These are phyloP conservation scores for Pachyramphus minor DNA, from an alignment of 2,113 vertebrate species.

Conservation along the genomic window DNA sequence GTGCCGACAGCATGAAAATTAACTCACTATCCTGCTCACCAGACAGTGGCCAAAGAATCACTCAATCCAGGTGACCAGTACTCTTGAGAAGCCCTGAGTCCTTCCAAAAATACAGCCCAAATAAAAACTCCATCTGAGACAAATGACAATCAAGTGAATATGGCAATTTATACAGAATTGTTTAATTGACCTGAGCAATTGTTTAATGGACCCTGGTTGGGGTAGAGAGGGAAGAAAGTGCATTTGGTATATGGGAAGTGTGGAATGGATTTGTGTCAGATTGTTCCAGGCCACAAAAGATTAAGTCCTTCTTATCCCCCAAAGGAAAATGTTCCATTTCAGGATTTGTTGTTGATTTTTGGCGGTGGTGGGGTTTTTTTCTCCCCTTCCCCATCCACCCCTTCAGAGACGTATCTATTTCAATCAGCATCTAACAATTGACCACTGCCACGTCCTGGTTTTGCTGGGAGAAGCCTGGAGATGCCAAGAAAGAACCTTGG, in stretches of 20 bases:
- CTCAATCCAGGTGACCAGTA: not conserved
- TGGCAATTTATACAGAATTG: not conserved
- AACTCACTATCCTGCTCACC: slow-evolving; percentile 44
- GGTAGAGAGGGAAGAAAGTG: not conserved
- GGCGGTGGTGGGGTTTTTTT: no score
- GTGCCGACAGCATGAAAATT: slow-evolving; percentile 48
- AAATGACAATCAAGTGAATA: not conserved
- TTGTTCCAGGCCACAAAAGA: not conserved
- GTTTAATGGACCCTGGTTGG: not conserved
- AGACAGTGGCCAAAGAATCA: slow-evolving; percentile 11
- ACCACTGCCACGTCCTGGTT: not conserved
- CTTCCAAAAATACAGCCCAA: slow-evolving; percentile 12
- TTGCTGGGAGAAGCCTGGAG: not conserved
- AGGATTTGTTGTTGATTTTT: no score
- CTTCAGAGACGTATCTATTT: not conserved
- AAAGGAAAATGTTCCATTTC: not conserved
- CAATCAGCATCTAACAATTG: not conserved
- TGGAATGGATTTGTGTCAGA: not conserved
- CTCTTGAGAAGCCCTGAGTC: not conserved
- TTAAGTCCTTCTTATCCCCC: not conserved
- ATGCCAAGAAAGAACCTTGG: not conserved
- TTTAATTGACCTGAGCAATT: not conserved
- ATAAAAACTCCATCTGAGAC: not conserved
- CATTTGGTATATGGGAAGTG: not conserved
- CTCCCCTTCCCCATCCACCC: no score